phyloP scores from a whole-genome alignment of 2,113 vertebrate species.

The Synodontis membranacea region DNA sequence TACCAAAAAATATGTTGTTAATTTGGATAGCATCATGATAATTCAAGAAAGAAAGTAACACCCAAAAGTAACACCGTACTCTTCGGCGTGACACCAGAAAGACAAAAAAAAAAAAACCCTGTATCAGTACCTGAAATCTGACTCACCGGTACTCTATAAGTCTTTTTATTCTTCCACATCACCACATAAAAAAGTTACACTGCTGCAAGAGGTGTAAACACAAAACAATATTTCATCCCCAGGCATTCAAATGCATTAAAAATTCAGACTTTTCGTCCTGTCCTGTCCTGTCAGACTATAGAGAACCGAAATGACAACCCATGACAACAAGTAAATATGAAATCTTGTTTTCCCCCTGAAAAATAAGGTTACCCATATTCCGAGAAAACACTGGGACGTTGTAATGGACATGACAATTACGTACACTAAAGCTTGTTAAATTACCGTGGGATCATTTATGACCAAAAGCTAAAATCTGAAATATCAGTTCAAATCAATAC shows the following conservation, averaged over 20 bases:
- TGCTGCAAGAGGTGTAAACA: slow-evolving; percentile 43
- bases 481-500: background rate
- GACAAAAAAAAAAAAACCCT: background rate
- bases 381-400: background rate
- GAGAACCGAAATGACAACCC: slow-evolving; percentile 22
- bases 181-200: slow-evolving; percentile 45
- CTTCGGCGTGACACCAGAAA: background rate
- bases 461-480: background rate
- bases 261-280: slow-evolving; percentile 32
- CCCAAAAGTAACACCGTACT: background rate
- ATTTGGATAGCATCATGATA: background rate
- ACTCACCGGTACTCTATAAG: background rate
- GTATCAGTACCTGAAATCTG: background rate
- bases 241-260: slow-evolving; percentile 38
- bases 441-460: background rate
- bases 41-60: background rate
- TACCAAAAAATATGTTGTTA: background rate
- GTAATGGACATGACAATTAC: background rate
- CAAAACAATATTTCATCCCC: slow-evolving; percentile 50
- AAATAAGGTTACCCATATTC: background rate
- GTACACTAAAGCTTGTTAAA: background rate
- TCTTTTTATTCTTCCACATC: slow-evolving; percentile 18
- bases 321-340: slow-evolving; percentile 31
- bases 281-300: slow-evolving; percentile 42
- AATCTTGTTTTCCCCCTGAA: slow-evolving; percentile 1